Base-by-base conservation (phyloP, 2,797 vertebrate genomes). In the Tauraco hartlaubi region DNA sequence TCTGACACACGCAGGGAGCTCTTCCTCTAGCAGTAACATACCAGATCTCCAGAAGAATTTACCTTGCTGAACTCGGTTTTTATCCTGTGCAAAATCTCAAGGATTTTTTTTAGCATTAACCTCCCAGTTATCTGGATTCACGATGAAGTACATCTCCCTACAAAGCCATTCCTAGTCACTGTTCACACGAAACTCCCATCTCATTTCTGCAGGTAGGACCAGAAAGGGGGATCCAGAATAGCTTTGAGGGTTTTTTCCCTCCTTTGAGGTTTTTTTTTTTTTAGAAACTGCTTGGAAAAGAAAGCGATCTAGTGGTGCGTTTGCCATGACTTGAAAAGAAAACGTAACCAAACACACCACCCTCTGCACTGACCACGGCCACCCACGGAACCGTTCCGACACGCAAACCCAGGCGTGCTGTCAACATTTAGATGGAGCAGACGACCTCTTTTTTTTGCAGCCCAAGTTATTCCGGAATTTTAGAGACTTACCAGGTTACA, bases 331-430 rank as follows among this genome's bases (percentile, higher is more conserved):
- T 18, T 11, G 43, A 21, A 62, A 72, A 76, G 15, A 22, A 52
- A 48, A 35, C 0, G 3, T 11, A 56, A 33, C 7, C 1, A 2
- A 69, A 44, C 8, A 6, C 62, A 28, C 11, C 37, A 6, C 35
- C 4, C 62, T 23, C 44, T 15, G 28, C 11, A 16, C 2, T 15
- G 29, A 31, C 15, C 52, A 25, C 48, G 8, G 28, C 18, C 72
- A 19, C 46, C 9, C 28, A 16, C 59, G 46, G 41, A 44, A 7
- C 29, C 4, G 22, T 5, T 19, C 25, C 9, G 13, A 31, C 2
- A 15, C 3, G 2, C 20, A 31, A 31, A 33, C 25, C 1, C 3
- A 66, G 46, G 22, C 0, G 1, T 12, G 12, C 54, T 58, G 56
- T 10, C 67, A 46, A 5, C 37, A 9, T 8, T 15, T 3, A 23